A percentile compares a stretch with the other conserved stretches of the same genome.
These are phyloP conservation scores for Nephila pilipes DNA, from an alignment of 1,140 invertebrate species.

Conservation along the genomic window DNA sequence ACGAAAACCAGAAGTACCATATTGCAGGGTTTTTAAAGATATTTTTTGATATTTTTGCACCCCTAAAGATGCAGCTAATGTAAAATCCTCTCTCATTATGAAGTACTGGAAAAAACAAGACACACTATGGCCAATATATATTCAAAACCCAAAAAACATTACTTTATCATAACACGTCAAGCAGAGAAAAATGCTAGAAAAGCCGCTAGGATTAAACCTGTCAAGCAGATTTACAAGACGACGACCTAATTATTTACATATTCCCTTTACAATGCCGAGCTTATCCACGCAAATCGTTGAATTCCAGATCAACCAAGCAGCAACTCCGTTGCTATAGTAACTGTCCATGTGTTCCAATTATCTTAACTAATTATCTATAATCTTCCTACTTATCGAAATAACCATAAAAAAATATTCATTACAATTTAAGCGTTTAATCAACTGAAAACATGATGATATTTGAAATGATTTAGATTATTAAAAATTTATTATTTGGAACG, in stretches of 20 bases:
- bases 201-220: slow-evolving; percentile 13
- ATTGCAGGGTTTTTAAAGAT: slow-evolving; percentile 81
- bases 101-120: neutral
- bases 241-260: slow-evolving; percentile 53
- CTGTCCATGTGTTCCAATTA: neutral
- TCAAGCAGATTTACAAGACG: slow-evolving; percentile 2
- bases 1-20: slow-evolving; percentile 89
- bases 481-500: neutral
- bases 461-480: neutral
- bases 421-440: neutral
- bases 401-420: neutral
- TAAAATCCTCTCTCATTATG: slow-evolving; percentile 38
- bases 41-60: slow-evolving; percentile 48
- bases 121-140: too few relatives aligned
- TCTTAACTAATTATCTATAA: neutral
- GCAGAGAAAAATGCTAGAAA: too few relatives aligned
- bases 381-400: neutral
- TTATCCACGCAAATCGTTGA: neutral
- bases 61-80: neutral
- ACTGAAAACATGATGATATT: neutral
- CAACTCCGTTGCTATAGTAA: slow-evolving; percentile 6
- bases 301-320: neutral
- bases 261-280: neutral
- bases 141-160: neutral
- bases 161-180: neutral